Base-by-base conservation (phyloP, 2,888 invertebrate species). In the Erebia palarica region DNA sequence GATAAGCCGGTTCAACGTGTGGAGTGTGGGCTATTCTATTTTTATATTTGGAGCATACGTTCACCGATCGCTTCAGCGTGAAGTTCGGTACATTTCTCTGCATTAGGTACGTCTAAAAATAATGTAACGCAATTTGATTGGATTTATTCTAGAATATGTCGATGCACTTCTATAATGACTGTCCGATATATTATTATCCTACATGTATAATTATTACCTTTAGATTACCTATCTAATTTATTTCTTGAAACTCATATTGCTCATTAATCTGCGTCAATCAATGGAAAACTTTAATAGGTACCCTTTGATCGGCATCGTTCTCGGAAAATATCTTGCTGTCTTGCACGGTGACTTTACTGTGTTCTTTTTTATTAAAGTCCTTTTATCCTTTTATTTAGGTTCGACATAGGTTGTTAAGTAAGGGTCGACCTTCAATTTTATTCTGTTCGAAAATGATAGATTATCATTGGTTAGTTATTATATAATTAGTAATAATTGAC, bases 21-120 rank as follows among this genome's bases (percentile, higher is more conserved):
- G 72, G 70, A 79, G 78, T 47, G 11, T 47, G 7, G 36, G 7
- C 36, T 80, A 84, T 82, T 86, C 92, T 92, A 91, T 92, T 92
- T 92, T 88, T 87, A 86, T 78, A 89, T 84, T 84, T 85, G 82
- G 89, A 79, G 81, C 89, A 85, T 75, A 78, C 83, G 80, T 86
- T 82, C 80, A 86, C 81, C 79, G 80, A 81, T 83, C 80, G 87
- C 89, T 89, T 87, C 86, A 84, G 85, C 77, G 79, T 70, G 68
- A 70, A 75, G 82, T 79, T 83, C 77, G 71, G 72, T 69, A 75
- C 73, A 75, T 61, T 71, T 69, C 65, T 68, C 67, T 65, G 8
- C 27, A 66, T 68, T 65, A 67, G 53, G 16, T 58, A 67, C 59
- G 16, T 58, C 57, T 57, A 67, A 51, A 42, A 70, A 65, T 68